Evolutionary conservation across 2,888 invertebrate genomes (phyloP).

Genomic region (Agriopis aurantiaria): DNA sequence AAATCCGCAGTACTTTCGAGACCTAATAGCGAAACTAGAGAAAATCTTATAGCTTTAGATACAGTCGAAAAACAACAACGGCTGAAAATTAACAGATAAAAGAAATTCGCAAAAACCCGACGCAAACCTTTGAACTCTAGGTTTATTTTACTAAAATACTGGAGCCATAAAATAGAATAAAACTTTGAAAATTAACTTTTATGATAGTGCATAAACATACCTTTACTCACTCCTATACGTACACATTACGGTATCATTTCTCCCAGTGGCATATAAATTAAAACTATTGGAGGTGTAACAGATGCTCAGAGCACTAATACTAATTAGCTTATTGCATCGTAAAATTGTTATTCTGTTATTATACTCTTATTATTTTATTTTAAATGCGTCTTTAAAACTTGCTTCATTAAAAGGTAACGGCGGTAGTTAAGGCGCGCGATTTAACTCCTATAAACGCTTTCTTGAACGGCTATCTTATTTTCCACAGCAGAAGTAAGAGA

Average conservation of each 20-base stretch:
- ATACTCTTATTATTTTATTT: conserved; percentile 16
- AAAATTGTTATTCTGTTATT: conserved; percentile 27
- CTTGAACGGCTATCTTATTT: conserved; percentile 4
- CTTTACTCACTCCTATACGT: background rate
- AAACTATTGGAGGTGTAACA: conserved; percentile 39
- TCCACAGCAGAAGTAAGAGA: background rate
- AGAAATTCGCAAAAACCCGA: conserved; percentile 29
- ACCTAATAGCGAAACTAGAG: conserved; percentile 12
- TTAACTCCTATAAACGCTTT: conserved; percentile 17
- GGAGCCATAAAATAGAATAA: conserved; percentile 24
- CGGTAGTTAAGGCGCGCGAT: conserved; percentile 13
- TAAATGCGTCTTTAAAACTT: conserved; percentile 22
- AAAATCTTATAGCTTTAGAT: conserved; percentile 16
- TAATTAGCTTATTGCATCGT: conserved; percentile 33
- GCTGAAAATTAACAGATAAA: conserved; percentile 31
- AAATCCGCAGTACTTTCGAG: conserved; percentile 9
- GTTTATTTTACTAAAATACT: conserved; percentile 24
- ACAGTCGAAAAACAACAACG: conserved; percentile 20
- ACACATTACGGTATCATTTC: conserved; percentile 23
- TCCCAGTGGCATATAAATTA: conserved; percentile 35
- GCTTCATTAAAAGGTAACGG: conserved; percentile 18
- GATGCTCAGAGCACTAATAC: conserved; percentile 36
- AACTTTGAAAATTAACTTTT: conserved; percentile 32
- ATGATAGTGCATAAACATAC: conserved; percentile 10
- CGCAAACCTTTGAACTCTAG: conserved; percentile 26